Base-by-base conservation (phyloP, 2,797 vertebrate genomes). In the Sphenodon punctatus region DNA sequence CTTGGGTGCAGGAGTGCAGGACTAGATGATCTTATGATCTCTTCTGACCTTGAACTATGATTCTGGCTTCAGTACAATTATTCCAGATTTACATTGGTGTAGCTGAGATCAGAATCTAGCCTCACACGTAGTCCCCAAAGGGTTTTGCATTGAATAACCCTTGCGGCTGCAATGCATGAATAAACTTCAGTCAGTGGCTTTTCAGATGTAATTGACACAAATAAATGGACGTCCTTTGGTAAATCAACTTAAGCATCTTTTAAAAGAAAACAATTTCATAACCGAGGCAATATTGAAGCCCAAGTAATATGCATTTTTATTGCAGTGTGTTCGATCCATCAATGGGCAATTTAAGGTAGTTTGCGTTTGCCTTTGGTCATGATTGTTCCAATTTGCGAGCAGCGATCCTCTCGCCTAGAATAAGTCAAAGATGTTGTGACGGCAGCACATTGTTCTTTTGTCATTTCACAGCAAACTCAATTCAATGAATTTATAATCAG, bases 401-500 rank as follows among this genome's bases (percentile, higher is more conserved):
- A 63, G 69, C 9, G 36, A 13, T 46, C 53, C 75, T 85, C 88
- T 91, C 76, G 77, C 80, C 86, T 84, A 76, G 75, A 66, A 71
- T 36, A 23, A 32, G 9, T 30, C 75, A 42, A 70, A 55, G 58
- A 16, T 42, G 10, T 78, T 82, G 75, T 46, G 64, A 86, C 7
- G 5, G 25, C 7, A 3, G 68, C 19, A 46, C 49, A 85, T 82
- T 48, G 49, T 89, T 91, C 65, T 71, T 69, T 76, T 67, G 75
- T 58, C 56, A 39, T 48, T 67, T 93, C 19, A 45, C 61, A 23
- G 0, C 1, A 74, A 65, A 64, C 30, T 84, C 53, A 58, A 59
- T 86, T 80, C 80, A 85, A 67, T 80, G 73, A 56, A 78, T 75
- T 75, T 84, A 4, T 85, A 84, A 87, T 93, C 75, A 60, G 16